Base-by-base conservation (phyloP, 2,113 vertebrate genomes). In the Ageneiosus marmoratus region DNA sequence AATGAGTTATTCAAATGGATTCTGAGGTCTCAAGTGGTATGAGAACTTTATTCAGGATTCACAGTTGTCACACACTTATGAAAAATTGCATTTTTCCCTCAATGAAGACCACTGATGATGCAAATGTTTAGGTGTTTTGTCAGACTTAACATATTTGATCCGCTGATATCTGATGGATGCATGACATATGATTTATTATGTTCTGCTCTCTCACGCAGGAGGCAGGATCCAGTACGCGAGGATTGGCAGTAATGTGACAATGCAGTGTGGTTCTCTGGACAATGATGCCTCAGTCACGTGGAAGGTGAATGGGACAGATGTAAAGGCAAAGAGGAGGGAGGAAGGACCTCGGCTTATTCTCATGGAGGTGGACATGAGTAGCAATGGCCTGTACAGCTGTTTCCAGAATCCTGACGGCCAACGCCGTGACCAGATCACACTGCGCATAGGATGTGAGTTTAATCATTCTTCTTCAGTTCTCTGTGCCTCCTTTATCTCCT, bases 391-490 rank as follows among this genome's bases (percentile, higher is more conserved):
- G 78, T 99, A 99, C 79, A 95, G 94, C 92, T 99, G 98, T 93
- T 99, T 98, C n/a, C 96, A 97, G 89, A 95, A 97, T 73, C 95
- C 97, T 1, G 93, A 96, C 11, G 97, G 96, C 91, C 96, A 96
- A 82, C 94, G 96, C 13, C 95, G 92, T 1, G 96, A 99, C 89
- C 96, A 96, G 89, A 96, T 97, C 90, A 84, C 82, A 86, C 95
- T 99, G 22, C 94, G 92, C 62, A 93, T 97, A 62, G 98, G 98
- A 90, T 90, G 98, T 99, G 88, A 99, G 98, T 97, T 88, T 12
- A 44, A 13, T 50, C 24, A 1, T 73, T 48, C 5, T 48, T 48
- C 9, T 8, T 58, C 6, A 51, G 1, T 63, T 65, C 48, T 10
- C 22, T 37, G 76, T 32, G 22, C n/a, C 0, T 15, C 48, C 27